Base-by-base conservation (phyloP, 2,113 vertebrate species). In the Sceloporus tristichus region DNA sequence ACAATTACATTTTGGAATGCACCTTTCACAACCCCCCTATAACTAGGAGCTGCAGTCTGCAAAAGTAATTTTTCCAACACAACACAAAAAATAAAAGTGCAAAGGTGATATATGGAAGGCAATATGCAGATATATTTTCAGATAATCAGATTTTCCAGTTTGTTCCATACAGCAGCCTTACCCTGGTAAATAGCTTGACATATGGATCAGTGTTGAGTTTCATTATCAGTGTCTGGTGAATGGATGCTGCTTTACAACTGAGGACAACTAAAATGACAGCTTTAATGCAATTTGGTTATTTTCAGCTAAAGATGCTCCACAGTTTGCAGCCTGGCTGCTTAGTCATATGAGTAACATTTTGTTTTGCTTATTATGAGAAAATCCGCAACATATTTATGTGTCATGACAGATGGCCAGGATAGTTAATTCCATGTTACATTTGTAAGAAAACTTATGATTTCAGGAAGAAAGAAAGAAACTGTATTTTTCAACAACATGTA, bases 281-380 rank as follows among this genome's bases (percentile, higher is more conserved):
- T 66, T 78, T 85, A 48, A 77, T 77, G 38, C 66, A 77, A 40
- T 65, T 53, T 65, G 38, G 38, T 85, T 66, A 77, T 65, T 77
- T 85, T 85, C 70, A 82, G 38, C 62, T 27, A 82, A 68, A 59
- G 38, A 68, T 40, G 21, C 25, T 85, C 21, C 5, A 5, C 54
- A 62, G 23, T 84, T 85, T 85, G 34, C 70, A 84, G 34, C 53
- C 70, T 74, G n/a, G 53, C 70, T 73, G 16, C 48, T 75, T 53
- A 77, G 16, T 85, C 74, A 77, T 85, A 19, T 77, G 74, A 78
- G n/a, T 85, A 85, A 66, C 56, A 85, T 78, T 85, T 65, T 77
- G 56, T 85, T 85, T 85, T 77, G 56, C 38, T 85, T 65, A 76
- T 77, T 85, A 29, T 42, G 59, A 77, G 74, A 38, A 66, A 66